Base-by-base conservation (phyloP, 1,140 invertebrate genomes). In the Choristoneura fumiferana region DNA sequence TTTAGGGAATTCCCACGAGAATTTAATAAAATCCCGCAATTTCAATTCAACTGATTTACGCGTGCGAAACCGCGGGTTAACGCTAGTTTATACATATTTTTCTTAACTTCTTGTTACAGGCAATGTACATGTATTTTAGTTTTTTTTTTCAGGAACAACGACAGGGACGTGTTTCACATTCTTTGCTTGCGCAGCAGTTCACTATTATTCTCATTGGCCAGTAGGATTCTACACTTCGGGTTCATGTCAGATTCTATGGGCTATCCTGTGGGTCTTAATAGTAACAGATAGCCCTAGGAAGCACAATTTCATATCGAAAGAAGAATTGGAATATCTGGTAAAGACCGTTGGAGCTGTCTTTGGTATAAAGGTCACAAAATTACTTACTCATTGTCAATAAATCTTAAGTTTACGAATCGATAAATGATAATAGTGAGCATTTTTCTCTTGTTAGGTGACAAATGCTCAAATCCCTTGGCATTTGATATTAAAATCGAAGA, bases 221-320 rank as follows among this genome's bases (percentile, higher is more conserved):
- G 90, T 92, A 64, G 93, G 94, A 1, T 96, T 94, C 79, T 95
- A 95, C 58, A 78, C 93, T 2, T 92, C 92, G 2, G 95, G 92
- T 45, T 83, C 87, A 4, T 72, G 92, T 1, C 93, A 93, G 64
- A 60, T 94, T 0, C n/a, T 92, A 4, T 95, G 94, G 87, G 91
- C 90, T 33, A 69, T 81, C 0, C 17, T 92, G 0, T 96, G 94
- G 94, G 84, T 93, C 35, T 81, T 90, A 17, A 59, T 93, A 5
- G 92, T 94, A 0, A 90, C 92, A 4, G 94, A 95, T 74, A 91
- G 91, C 8, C 97, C 97, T 0, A 91, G 92, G 8, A 69, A 89
- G 49, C 96, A 98, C 87, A 92, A 92, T 6, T 91, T 91, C 10
- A 98, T 98, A 65, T 92, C 92, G 0, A 88, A 92, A 53, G 90